Evolutionary conservation across 2,113 vertebrate genomes (phyloP), one percentile per base, ranked within the genome.

Genomic region (Labeo rohita): DNA sequence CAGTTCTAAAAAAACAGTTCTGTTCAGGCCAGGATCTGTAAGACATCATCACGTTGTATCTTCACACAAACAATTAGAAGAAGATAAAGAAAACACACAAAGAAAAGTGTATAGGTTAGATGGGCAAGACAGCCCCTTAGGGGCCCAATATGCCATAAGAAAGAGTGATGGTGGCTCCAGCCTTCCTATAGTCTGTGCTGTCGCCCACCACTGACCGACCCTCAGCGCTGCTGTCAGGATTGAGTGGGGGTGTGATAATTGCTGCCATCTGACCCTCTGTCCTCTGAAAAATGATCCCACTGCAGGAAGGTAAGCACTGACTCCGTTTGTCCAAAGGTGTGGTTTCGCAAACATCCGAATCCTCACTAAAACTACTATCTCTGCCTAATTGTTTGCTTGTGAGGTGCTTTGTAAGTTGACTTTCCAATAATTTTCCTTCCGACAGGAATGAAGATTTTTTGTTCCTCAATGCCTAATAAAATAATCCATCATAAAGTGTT

Each of bases 251-350:
- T 83, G 73, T 39, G 50, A 79, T 87, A 84, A 86, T 87, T 70
- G 85, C 56, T 83, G 76, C 85, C 77, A 87, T 89, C 75, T 86
- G 89, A 87, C 86, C 85, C 52, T 65, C 61, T 45, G 73, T 77
- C 83, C 83, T 78, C 83, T 76, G 90, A 91, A 91, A 91, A 45
- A 61, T 21, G 80, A 91, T 88, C 88, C 86, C 18, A 52, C 47
- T 47, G 47, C 85, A 88, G 85, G 83, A 89, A 89, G 83, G 83
- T 73, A 81, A 85, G 70, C 52, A 70, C 45, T 49, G 77, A 59
- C 85, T 86, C 77, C 80, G 36, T 45, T 76, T 75, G 82, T 80
- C 72, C 68, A 81, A 8, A 21, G 77, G 34, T 47, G 66, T 80
- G 73, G 61, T 49, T 28, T 56, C 5, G 73, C 8, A 54, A 56